phyloP scores from a whole-genome alignment of 2,888 invertebrate species.

The Cantharis rustica region DNA sequence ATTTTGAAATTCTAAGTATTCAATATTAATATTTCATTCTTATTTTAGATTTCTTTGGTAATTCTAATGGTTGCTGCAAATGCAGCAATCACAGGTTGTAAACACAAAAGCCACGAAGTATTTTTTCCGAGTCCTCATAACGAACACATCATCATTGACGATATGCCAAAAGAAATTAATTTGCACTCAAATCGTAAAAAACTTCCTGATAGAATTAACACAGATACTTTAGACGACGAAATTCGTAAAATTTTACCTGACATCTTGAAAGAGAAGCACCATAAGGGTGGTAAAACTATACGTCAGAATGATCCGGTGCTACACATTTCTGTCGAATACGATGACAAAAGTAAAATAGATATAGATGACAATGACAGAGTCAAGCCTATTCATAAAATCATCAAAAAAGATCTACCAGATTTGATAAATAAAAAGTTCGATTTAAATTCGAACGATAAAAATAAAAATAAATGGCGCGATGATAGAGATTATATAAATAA shows the following conservation, averaged over 20 bases:
- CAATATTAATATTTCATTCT: neutral
- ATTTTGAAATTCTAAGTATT: neutral
- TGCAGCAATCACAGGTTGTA: neutral
- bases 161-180: neutral
- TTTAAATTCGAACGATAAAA: too few relatives aligned
- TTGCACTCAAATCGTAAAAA: neutral
- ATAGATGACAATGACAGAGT: neutral
- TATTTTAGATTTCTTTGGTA: neutral
- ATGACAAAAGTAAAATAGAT: neutral
- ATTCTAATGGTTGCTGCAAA: neutral
- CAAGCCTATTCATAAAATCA: neutral
- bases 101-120: neutral
- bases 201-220: neutral
- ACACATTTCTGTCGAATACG: neutral
- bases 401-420: neutral
- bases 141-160: neutral
- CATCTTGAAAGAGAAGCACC: neutral
- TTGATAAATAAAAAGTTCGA: neutral
- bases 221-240: neutral
- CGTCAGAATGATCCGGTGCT: neutral
- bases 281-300: neutral
- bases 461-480: neutral
- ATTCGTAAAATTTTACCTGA: neutral
- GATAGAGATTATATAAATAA: neutral
- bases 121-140: neutral